phyloP scores from a whole-genome alignment of 2,797 vertebrate genomes.

The Hippocampus kuda region DNA sequence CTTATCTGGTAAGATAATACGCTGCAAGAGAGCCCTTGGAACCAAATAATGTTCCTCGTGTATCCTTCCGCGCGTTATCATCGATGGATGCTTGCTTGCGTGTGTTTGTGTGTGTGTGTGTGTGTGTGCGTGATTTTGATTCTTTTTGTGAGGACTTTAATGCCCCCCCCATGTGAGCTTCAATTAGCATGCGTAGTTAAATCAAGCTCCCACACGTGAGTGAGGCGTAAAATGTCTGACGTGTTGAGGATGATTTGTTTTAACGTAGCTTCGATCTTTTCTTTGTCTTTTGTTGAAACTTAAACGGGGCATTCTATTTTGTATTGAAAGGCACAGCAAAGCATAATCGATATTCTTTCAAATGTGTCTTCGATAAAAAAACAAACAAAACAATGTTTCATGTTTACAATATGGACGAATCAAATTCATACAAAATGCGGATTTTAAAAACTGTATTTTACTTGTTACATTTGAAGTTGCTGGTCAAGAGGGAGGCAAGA shows the following conservation, averaged over 20 bases:
- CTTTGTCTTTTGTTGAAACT: no score
- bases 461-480: no score
- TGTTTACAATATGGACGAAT: no score
- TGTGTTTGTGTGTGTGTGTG: background rate
- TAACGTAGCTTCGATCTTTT: background rate
- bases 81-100: background rate
- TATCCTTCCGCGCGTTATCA: slow-evolving; percentile 1
- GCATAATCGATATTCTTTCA: no score
- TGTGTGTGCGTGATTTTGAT: background rate
- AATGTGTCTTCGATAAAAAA: no score
- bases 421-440: no score
- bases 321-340: no score
- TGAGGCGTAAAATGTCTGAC: background rate
- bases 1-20: slow-evolving; percentile 9
- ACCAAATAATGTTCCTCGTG: background rate
- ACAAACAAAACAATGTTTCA: no score
- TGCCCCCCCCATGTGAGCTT: background rate
- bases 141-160: background rate
- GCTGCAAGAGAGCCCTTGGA: background rate
- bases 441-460: no score
- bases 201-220: background rate
- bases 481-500: no score
- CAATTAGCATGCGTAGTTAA: background rate
- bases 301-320: no score
- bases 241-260: background rate